Conservation (phyloP, 2,888 invertebrate genomes). For the Smittia sp. region DNA sequence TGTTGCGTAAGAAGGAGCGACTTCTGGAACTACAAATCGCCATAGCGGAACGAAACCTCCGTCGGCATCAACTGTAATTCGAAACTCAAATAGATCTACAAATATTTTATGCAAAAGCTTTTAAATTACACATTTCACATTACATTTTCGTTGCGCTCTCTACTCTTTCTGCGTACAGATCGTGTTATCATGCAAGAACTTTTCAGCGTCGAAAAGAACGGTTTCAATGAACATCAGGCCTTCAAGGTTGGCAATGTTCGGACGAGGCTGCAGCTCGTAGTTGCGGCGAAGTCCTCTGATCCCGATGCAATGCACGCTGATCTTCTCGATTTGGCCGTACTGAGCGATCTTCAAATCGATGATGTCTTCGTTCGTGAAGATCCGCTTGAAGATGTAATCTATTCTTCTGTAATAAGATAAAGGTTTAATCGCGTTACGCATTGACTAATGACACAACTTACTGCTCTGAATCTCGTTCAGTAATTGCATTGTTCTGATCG, state of each 20-base stretch:
- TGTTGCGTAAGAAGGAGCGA: constrained; percentile 25
- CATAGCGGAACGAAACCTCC: constrained; percentile 26
- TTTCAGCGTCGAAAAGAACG: constrained; percentile 22
- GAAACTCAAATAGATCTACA: background rate
- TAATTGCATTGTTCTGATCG: background rate
- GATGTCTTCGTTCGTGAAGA: background rate
- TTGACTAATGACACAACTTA: background rate
- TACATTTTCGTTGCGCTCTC: background rate
- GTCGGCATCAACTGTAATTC: constrained; percentile 29
- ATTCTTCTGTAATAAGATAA: no score
- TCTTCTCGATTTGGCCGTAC: background rate
- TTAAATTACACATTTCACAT: background rate
- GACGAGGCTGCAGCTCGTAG: background rate
- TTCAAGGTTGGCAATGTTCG: background rate
- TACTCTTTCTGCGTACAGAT: background rate
- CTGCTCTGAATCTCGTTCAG: background rate
- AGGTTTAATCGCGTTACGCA: no score
- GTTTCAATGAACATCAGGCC: constrained; percentile 21
- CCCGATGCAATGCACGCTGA: background rate
- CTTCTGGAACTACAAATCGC: constrained; percentile 30
- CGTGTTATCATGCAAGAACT: constrained; percentile 8
- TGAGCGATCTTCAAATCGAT: background rate
- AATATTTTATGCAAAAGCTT: background rate
- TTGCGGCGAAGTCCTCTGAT: background rate
- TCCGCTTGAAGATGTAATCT: background rate